phyloP scores from a whole-genome alignment of 2,797 vertebrate species.

The Lagorchestes hirsutus region DNA sequence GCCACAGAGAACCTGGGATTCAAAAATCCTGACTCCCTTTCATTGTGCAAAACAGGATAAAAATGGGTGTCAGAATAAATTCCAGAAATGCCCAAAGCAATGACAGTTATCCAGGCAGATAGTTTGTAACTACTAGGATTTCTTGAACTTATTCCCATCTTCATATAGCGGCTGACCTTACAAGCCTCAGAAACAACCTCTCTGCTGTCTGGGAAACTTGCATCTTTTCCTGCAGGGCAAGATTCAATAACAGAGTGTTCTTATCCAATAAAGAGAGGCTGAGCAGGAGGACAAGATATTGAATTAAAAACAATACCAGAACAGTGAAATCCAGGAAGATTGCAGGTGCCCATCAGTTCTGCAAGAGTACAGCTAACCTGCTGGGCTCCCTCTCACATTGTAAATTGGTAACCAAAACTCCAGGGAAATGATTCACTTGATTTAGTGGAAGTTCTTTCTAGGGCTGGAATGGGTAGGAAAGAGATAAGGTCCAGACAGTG shows the following conservation, averaged over 20 bases:
- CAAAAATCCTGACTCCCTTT: not conserved
- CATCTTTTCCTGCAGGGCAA: slow-evolving; percentile 77
- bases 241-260: slow-evolving; percentile 75
- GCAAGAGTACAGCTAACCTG: slow-evolving; percentile 15
- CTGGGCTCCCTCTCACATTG: slow-evolving; percentile 59
- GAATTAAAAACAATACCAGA: slow-evolving; percentile 81
- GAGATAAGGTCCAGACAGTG: not conserved
- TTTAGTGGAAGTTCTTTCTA: not conserved
- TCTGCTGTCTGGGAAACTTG: slow-evolving; percentile 65
- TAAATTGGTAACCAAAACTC: slow-evolving; percentile 65
- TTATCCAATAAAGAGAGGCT: slow-evolving; percentile 78
- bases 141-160: slow-evolving; percentile 52
- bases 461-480: not conserved
- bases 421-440: slow-evolving; percentile 64
- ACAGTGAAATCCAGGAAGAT: slow-evolving; percentile 43
- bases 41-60: slow-evolving; percentile 4
- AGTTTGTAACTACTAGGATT: slow-evolving; percentile 72
- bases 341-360: not conserved
- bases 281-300: slow-evolving; percentile 79
- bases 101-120: slow-evolving; percentile 19
- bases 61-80: not conserved
- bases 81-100: not conserved
- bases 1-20: not conserved
- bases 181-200: slow-evolving; percentile 50
- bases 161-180: slow-evolving; percentile 49